phyloP scores from a whole-genome alignment of 2,113 vertebrate genomes.

The Stigmatopora argus region DNA sequence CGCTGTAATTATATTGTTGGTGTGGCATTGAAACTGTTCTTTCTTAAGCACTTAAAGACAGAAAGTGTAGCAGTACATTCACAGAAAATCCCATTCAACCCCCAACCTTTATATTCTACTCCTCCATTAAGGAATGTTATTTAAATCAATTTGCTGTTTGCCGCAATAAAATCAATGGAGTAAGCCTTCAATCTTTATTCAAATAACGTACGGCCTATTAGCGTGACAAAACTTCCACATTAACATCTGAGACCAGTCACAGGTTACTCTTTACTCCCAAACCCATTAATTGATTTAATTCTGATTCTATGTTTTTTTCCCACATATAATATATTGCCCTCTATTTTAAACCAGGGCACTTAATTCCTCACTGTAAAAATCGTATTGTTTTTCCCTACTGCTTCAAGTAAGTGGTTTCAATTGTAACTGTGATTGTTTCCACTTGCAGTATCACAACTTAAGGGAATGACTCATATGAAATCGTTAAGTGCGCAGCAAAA shows the following conservation, averaged over 20 bases:
- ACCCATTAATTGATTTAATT: conserved; percentile 57
- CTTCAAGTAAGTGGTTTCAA: conserved; percentile 64
- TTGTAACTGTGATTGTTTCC: conserved; percentile 54
- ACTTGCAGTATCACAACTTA: conserved; percentile 49
- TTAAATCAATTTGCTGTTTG: conserved; percentile 56
- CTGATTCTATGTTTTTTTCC: conserved; percentile 49
- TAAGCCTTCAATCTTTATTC: conserved; percentile 55
- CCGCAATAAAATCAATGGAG: conserved; percentile 58
- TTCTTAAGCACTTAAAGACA: conserved; percentile 18
- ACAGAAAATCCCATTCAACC: conserved; percentile 14
- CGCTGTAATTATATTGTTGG: conserved; percentile 20
- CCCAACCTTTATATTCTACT: conserved; percentile 39
- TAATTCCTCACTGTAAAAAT: conserved; percentile 53
- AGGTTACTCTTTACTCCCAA: conserved; percentile 56
- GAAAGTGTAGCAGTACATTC: conserved; percentile 12
- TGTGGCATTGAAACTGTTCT: conserved; percentile 6
- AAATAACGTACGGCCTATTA: conserved; percentile 53
- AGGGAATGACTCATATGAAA: conserved; percentile 57
- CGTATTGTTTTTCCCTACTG: conserved; percentile 48
- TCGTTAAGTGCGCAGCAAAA: neutral
- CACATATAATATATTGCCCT: conserved; percentile 42
- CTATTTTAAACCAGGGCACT: conserved; percentile 41
- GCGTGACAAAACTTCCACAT: conserved; percentile 53
- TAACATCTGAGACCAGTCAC: conserved; percentile 42
- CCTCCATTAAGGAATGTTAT: conserved; percentile 45